Evolutionary conservation across 2,888 invertebrate genomes (phyloP), one percentile per base, ranked within the genome.

Genomic region (Drosophila limbata): DNA sequence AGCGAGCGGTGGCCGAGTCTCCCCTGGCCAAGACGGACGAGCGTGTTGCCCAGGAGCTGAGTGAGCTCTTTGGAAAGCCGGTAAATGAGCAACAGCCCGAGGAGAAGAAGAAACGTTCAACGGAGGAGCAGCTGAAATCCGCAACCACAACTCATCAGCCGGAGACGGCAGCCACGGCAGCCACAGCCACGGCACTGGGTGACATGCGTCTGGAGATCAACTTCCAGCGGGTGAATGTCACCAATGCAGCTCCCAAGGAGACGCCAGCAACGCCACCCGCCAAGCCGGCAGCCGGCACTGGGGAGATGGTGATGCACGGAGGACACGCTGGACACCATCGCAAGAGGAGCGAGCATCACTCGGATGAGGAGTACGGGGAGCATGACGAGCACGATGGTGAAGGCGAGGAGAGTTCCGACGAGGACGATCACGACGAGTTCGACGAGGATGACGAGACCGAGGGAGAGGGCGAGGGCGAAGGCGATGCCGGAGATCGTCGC

Each of bases 1-100:
- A 96, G 90, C 93, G 96, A 2, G 95, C 95, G 53, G 94, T 94
- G 71, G 39, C 64, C 11, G 15, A 93, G 82, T 68, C 93, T 0
- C 80, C 83, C 11, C 51, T 84, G n/a, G 81, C 76, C 28, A 94
- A 94, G 52, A 96, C 95, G 1, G 95, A 96, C 88, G 96, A 96
- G 2, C 95, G 94, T 90, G 94, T 96, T 11, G 94, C 95, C 31
- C 94, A 95, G 89, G 96, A 96, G 83, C 91, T 96, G 44, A 95
- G 95, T 44, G 94, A 94, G 88, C 94, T 96, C 68, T 96, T 96
- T 88, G 83, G 87, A 60, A 87, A 81, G 19, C 76, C 87, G 1
- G 33, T 50, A 0, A 71, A 73, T 0, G 55, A 69, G 4, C 69
- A 77, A 11, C 92, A 93, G 48, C 69, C 92, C 39, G 94, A 94